Evolutionary conservation across 92 coral and sea anemone genomes (phyloP).

Genomic region (Porites lobata): DNA sequence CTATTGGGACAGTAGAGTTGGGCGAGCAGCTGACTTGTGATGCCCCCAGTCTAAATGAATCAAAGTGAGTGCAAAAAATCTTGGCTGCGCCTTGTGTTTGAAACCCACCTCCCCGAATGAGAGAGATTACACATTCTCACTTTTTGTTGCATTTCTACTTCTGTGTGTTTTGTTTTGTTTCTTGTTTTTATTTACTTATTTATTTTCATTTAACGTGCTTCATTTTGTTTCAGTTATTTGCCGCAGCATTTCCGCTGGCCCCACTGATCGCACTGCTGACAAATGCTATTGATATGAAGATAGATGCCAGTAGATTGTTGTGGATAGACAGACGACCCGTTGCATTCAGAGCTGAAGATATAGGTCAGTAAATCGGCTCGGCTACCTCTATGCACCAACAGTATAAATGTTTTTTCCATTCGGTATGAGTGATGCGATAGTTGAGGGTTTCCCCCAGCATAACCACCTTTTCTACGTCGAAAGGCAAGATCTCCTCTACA

Average conservation of each 20-base stretch:
- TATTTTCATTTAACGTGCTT: not conserved
- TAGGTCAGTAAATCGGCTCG: slow-evolving; percentile 68
- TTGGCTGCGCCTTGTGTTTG: too few relatives aligned
- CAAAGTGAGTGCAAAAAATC: too few relatives aligned
- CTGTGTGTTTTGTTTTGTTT: not conserved
- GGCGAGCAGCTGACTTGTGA: too few relatives aligned
- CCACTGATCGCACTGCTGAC: slow-evolving; percentile 95
- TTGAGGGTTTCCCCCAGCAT: too few relatives aligned
- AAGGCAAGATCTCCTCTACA: too few relatives aligned
- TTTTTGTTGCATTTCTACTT: not conserved
- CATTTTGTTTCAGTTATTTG: slow-evolving; percentile 79
- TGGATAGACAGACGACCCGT: slow-evolving; percentile 96
- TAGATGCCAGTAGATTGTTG: slow-evolving; percentile 90
- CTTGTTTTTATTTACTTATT: not conserved
- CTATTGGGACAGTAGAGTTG: too few relatives aligned
- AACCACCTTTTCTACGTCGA: too few relatives aligned
- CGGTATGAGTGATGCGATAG: too few relatives aligned
- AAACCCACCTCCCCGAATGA: too few relatives aligned
- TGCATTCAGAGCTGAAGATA: slow-evolving; percentile 95
- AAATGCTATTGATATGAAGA: slow-evolving; percentile 92
- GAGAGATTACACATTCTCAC: too few relatives aligned
- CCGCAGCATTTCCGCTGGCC: slow-evolving; percentile 99
- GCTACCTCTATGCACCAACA: too few relatives aligned
- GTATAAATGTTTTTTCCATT: not conserved
- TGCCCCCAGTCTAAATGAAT: too few relatives aligned